Conservation (phyloP, 1,140 invertebrate genomes). For the Aricia agestis region DNA sequence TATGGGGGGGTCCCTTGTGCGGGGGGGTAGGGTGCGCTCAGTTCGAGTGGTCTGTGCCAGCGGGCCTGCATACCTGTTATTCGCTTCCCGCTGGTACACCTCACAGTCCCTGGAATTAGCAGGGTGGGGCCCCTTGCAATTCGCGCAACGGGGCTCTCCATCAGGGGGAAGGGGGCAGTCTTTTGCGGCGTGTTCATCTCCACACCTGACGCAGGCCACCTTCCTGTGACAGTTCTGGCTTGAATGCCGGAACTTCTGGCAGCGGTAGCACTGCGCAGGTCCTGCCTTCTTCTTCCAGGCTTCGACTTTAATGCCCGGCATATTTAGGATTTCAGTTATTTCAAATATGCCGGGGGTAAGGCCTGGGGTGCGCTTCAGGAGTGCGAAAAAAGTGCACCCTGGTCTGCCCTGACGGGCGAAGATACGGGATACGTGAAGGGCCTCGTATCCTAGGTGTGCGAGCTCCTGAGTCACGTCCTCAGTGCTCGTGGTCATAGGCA, state of each 20-base stretch:
- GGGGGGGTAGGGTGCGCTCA: not conserved
- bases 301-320: constrained; percentile 1
- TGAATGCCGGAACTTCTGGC: constrained; percentile 6
- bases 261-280: constrained; percentile 9
- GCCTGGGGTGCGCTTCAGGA: not conserved
- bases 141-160: constrained; percentile 10
- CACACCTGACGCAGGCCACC: constrained; percentile 9
- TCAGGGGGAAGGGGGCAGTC: constrained; percentile 14
- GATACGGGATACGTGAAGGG: not conserved
- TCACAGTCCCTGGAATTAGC: constrained; percentile 16
- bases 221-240: not conserved
- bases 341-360: not conserved
- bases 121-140: constrained; percentile 13
- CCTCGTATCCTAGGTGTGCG: not conserved
- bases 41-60: not conserved
- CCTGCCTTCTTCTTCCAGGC: not conserved
- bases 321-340: not conserved
- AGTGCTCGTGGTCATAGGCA: not conserved
- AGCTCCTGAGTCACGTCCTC: not conserved
- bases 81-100: not conserved
- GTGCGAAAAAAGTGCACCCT: not conserved
- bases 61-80: not conserved
- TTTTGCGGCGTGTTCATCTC: not conserved
- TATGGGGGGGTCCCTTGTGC: not conserved
- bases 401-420: not conserved